phyloP scores from a whole-genome alignment of 1,140 invertebrate genomes.

The Achroia grisella region DNA sequence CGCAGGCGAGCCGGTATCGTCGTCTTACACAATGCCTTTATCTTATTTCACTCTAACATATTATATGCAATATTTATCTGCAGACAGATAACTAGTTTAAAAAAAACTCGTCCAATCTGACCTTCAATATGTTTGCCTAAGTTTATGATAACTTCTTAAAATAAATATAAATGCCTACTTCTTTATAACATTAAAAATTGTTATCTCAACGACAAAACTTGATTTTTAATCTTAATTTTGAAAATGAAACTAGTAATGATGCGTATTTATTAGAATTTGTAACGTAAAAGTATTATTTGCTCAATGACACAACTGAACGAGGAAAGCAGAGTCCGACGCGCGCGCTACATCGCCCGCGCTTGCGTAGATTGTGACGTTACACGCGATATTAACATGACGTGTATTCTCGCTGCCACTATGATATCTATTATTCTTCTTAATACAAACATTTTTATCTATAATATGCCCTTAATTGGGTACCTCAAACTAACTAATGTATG shows the following conservation, averaged over 20 bases:
- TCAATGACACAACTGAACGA: conserved; percentile 39
- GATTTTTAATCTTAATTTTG: too few species aligned
- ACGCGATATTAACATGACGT: conserved; percentile 41
- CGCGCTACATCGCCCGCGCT: conserved; percentile 5
- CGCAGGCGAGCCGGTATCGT: too few species aligned
- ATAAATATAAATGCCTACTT: too few species aligned
- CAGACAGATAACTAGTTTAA: too few species aligned
- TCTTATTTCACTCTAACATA: background rate
- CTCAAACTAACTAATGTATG: too few species aligned
- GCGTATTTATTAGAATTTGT: too few species aligned
- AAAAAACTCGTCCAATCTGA: background rate
- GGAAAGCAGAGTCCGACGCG: conserved; percentile 18
- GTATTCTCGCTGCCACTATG: conserved; percentile 11
- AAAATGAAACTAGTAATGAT: too few species aligned
- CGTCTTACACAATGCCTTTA: background rate
- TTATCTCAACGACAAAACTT: too few species aligned
- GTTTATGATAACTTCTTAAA: background rate
- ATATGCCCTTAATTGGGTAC: too few species aligned
- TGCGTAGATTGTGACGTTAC: conserved; percentile 45
- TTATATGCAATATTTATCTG: background rate
- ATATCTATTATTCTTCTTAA: background rate
- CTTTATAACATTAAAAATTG: too few species aligned
- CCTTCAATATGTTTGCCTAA: background rate
- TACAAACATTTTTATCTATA: background rate
- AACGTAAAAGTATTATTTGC: too few species aligned